phyloP scores from a whole-genome alignment of 2,113 vertebrate genomes.

The Pelvicachromis taeniatus region DNA sequence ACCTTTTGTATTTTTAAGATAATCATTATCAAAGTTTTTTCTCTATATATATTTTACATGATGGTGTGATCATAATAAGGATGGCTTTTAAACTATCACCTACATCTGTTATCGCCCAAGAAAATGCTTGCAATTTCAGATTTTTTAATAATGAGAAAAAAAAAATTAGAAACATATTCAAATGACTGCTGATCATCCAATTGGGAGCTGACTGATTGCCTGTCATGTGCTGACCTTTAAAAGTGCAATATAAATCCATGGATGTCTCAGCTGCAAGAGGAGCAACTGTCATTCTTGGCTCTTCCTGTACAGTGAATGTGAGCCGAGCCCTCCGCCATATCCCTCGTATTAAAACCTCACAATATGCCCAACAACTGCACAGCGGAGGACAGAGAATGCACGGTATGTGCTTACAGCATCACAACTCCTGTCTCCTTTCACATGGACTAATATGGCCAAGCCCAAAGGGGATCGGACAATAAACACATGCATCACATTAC shows the following conservation, averaged over 20 bases:
- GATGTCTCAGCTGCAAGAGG: constrained; percentile 77
- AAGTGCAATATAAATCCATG: constrained; percentile 73
- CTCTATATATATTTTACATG: background rate
- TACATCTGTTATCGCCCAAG: background rate
- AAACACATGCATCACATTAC: constrained; percentile 4
- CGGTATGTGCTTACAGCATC: constrained; percentile 81
- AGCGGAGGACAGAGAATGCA: constrained; percentile 81
- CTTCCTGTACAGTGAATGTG: constrained; percentile 77
- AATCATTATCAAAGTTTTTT: background rate
- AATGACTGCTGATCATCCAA: constrained; percentile 40
- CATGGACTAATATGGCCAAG: constrained; percentile 62
- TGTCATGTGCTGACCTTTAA: constrained; percentile 63
- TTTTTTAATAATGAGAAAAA: background rate
- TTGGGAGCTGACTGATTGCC: constrained; percentile 52
- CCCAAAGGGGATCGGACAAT: constrained; percentile 32
- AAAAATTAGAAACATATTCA: constrained; percentile 1
- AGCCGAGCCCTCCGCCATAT: constrained; percentile 55
- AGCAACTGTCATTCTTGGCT: constrained; percentile 88
- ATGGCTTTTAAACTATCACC: background rate
- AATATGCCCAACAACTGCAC: constrained; percentile 89
- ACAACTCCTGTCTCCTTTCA: constrained; percentile 53
- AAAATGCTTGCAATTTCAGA: background rate
- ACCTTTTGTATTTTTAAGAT: background rate
- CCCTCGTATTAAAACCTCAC: constrained; percentile 77
- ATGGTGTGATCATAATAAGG: background rate